Evolutionary conservation across 2,888 invertebrate species (phyloP).

Genomic region (Dimorphilus gyrociliatus): DNA sequence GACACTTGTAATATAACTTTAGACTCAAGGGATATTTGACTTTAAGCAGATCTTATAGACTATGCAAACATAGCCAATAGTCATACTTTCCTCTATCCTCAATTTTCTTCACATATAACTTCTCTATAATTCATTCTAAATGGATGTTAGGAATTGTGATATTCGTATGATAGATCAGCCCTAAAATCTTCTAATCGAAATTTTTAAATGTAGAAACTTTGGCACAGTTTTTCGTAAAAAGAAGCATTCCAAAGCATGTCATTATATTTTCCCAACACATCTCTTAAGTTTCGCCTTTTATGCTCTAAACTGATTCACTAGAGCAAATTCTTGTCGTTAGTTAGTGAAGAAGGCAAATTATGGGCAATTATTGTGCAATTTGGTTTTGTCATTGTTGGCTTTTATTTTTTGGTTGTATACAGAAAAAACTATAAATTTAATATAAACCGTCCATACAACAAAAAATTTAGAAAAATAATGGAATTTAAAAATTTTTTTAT

Average conservation of each 20-base stretch:
- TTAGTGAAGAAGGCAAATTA: constrained; percentile 52
- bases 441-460: too few species aligned
- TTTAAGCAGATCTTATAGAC: too few species aligned
- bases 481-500: too few species aligned
- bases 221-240: constrained; percentile 46
- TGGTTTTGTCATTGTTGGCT: too few species aligned
- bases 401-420: too few species aligned
- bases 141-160: constrained; percentile 16
- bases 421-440: too few species aligned
- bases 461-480: too few species aligned
- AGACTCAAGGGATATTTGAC: constrained; percentile 29
- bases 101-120: constrained; percentile 4
- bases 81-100: too few species aligned
- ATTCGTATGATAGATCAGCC: constrained; percentile 50
- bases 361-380: constrained; percentile 52
- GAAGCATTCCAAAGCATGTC: constrained; percentile 42
- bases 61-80: too few species aligned
- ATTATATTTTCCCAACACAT: constrained; percentile 25
- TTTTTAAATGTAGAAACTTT: constrained; percentile 56
- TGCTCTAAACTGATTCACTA: constrained; percentile 61
- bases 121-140: constrained; percentile 2
- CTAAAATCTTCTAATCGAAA: constrained; percentile 51
- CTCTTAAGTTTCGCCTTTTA: constrained; percentile 47
- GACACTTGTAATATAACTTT: constrained; percentile 52
- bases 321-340: constrained; percentile 51